These are phyloP conservation scores for Pterocles burchelli DNA, from an alignment of 2,113 vertebrate genomes.

Conservation along the genomic window DNA sequence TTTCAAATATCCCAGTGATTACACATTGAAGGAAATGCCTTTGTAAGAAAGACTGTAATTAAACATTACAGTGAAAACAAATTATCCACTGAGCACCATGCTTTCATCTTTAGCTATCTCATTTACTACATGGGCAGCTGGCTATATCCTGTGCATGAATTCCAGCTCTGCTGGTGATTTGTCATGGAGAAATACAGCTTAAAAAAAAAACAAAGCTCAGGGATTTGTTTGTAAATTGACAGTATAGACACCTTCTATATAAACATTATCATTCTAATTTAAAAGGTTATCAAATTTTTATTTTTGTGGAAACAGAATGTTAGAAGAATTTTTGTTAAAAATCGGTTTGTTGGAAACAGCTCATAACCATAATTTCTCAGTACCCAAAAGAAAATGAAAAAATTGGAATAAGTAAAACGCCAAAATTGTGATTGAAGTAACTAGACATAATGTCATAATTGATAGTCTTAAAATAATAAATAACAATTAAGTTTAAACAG, in stretches of 20 bases:
- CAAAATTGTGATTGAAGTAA: not conserved
- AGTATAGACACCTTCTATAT: not conserved
- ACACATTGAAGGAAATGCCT: slow-evolving; percentile 65
- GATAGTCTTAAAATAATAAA: not conserved
- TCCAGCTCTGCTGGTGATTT: slow-evolving; percentile 30
- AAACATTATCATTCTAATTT: not conserved
- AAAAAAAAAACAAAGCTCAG: not conserved
- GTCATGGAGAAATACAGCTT: slow-evolving; percentile 60
- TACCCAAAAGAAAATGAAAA: not conserved
- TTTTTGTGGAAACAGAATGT: not conserved
- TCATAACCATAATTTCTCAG: slow-evolving; percentile 2
- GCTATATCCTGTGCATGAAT: slow-evolving; percentile 28
- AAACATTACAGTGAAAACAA: slow-evolving; percentile 76
- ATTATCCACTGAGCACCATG: slow-evolving; percentile 46
- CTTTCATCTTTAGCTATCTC: slow-evolving; percentile 63
- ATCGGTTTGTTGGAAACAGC: not conserved
- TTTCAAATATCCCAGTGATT: slow-evolving; percentile 70
- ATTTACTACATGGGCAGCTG: slow-evolving; percentile 62
- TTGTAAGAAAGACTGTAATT: slow-evolving; percentile 75
- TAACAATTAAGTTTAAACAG: not conserved
- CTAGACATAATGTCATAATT: not conserved
- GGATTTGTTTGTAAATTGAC: not conserved
- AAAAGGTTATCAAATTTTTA: not conserved
- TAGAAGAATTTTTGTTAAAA: not conserved
- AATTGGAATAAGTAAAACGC: not conserved